Evolutionary conservation across 1,140 invertebrate genomes (phyloP), one percentile per base, ranked within the genome.

Genomic region (Prorops nasuta): DNA sequence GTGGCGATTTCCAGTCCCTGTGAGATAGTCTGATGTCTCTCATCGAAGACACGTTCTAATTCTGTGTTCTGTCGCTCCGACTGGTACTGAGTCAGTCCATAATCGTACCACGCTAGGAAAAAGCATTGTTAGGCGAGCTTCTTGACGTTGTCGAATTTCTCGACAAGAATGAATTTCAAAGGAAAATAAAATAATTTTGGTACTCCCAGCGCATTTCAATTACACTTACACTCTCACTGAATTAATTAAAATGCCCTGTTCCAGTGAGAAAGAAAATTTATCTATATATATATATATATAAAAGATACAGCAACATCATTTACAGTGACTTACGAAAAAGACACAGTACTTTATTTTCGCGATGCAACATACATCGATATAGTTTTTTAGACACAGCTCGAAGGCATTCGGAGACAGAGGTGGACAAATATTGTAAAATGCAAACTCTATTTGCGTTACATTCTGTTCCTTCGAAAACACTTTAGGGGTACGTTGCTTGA

Each of bases 31-130:
- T 88, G 84, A 38, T 86, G 80, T 49, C 91, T 84, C 69, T 94
- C 91, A 71, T 94, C 90, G 67, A 94, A 94, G 18, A 91, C 85
- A 71, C 86, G 86, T 64, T 92, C 89, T 50, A 94, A 76, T 76
- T 95, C 92, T 39, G 86, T 90, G 64, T 90, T 88, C 77, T 88
- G 81, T 49, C 91, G 84, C 66, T 91, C 88, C 65, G 86, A 81
- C 73, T 94, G 91, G 72, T 93, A 94, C 69, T 85, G 84, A 56
- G 86, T 83, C 64, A 92, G 83, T 68, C 90, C 91, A 67, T 84
- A 83, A 81, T 96, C 92, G 79, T 96, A 95, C 92, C 92, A 95
- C 45, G 92, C 92, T 95, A 81, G 65, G 55, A 71, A 71, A 69
- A 67, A 67, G 54, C 50, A 51, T 10, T 42, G 44, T 69, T 50